phyloP scores from a whole-genome alignment of 2,113 vertebrate species.

The Empidonax alnorum region DNA sequence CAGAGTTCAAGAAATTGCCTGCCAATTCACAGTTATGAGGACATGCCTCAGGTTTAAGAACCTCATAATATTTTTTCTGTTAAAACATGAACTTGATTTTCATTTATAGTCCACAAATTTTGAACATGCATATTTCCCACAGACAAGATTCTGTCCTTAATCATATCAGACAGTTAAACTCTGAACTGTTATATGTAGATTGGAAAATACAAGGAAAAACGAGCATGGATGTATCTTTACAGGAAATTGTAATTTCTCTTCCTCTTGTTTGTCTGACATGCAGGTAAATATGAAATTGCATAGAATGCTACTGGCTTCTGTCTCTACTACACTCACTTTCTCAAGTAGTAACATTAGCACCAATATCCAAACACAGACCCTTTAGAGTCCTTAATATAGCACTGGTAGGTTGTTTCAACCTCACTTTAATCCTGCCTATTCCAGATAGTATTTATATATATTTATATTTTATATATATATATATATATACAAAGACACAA shows the following conservation, averaged over 20 bases:
- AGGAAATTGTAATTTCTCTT: background rate
- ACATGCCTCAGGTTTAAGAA: background rate
- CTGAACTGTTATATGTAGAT: background rate
- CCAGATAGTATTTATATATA: background rate
- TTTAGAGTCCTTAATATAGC: background rate
- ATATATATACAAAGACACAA: background rate
- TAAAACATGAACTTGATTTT: background rate
- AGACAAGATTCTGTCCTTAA: background rate
- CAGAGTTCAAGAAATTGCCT: background rate
- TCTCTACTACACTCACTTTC: background rate
- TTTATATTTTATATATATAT: background rate
- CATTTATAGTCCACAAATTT: background rate
- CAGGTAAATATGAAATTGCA: background rate
- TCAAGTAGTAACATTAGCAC: background rate
- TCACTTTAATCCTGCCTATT: background rate
- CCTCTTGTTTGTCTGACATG: background rate
- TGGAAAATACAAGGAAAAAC: background rate
- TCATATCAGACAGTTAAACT: background rate
- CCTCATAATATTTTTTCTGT: background rate
- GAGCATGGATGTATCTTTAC: background rate
- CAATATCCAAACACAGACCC: background rate
- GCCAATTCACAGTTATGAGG: background rate
- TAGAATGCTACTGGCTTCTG: background rate
- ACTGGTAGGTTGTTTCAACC: background rate
- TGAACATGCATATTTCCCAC: fast-evolving